phyloP scores from a whole-genome alignment of 2,113 vertebrate species.

The Chaetorhynchus papuensis region DNA sequence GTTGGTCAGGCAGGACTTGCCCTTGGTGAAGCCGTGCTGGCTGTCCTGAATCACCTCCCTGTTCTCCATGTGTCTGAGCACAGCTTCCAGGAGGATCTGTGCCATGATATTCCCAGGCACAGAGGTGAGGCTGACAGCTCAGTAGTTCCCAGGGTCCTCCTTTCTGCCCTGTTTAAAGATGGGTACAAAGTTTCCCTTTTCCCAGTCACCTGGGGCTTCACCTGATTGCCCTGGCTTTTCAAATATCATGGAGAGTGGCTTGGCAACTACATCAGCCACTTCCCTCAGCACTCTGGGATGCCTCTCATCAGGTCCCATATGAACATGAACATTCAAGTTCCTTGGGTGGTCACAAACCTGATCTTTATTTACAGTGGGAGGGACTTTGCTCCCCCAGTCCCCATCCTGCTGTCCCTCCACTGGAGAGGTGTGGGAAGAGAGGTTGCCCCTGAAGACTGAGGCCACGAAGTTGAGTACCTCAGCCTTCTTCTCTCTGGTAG shows the following conservation, averaged over 20 bases:
- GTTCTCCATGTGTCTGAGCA: background rate
- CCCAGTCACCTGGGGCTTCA: background rate
- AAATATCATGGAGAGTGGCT: background rate
- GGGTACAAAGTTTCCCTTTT: background rate
- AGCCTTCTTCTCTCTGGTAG: accelerated
- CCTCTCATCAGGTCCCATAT: accelerated
- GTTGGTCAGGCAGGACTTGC: background rate
- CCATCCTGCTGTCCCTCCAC: background rate
- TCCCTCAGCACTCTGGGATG: background rate
- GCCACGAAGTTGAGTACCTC: background rate
- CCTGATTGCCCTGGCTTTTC: background rate
- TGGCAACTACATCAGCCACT: background rate
- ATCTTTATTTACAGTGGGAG: background rate
- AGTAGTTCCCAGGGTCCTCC: background rate
- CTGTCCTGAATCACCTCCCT: accelerated
- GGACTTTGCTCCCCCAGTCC: background rate
- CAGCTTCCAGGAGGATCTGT: background rate
- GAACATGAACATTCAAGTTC: background rate
- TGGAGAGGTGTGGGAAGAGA: background rate
- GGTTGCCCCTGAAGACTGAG: background rate
- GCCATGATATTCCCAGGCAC: background rate
- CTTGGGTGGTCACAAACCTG: background rate
- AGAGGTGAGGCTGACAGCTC: background rate
- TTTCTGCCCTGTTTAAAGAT: background rate
- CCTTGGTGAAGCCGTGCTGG: background rate